These are phyloP conservation scores for Bovichtus diacanthus DNA, from an alignment of 2,797 vertebrate species.

Conservation along the genomic window DNA sequence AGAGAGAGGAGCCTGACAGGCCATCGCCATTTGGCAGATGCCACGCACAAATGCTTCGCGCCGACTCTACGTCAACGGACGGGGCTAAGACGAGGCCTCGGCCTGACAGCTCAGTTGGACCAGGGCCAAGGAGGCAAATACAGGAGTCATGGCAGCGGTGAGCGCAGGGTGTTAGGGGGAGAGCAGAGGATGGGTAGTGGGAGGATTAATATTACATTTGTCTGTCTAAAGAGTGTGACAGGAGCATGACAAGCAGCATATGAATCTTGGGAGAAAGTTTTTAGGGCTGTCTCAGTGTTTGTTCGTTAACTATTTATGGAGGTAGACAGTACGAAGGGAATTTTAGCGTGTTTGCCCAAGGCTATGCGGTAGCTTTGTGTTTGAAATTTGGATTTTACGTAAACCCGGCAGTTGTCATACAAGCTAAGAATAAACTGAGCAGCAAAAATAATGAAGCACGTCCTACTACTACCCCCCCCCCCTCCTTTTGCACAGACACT, in stretches of 20 bases:
- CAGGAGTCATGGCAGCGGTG: conserved; percentile 66
- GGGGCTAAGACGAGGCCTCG: conserved; percentile 68
- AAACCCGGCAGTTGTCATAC: conserved; percentile 71
- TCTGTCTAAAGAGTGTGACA: conserved; percentile 73
- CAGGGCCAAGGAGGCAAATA: conserved; percentile 74
- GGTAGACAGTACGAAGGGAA: conserved; percentile 43
- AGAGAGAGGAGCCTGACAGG: conserved; percentile 73
- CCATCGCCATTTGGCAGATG: conserved; percentile 84
- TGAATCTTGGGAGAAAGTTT: conserved; percentile 72
- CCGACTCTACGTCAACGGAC: conserved; percentile 66
- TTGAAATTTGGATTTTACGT: conserved; percentile 70
- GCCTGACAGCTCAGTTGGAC: conserved; percentile 83
- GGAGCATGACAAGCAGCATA: conserved; percentile 65
- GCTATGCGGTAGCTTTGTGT: conserved; percentile 51
- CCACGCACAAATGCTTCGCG: conserved; percentile 73
- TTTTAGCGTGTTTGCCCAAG: conserved; percentile 58
- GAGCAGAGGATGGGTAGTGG: conserved; percentile 29
- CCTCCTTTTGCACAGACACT: background rate
- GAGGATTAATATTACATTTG: conserved; percentile 78
- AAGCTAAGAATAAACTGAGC: conserved; percentile 61
- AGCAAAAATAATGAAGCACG: conserved; percentile 60
- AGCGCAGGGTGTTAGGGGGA: conserved; percentile 31
- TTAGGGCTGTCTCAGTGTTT: conserved; percentile 55
- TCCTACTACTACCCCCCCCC: conserved; percentile 2
- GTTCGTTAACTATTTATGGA: conserved; percentile 72